phyloP scores from a whole-genome alignment of 1,140 invertebrate genomes.

The Mycetomoellerius zeteki region DNA sequence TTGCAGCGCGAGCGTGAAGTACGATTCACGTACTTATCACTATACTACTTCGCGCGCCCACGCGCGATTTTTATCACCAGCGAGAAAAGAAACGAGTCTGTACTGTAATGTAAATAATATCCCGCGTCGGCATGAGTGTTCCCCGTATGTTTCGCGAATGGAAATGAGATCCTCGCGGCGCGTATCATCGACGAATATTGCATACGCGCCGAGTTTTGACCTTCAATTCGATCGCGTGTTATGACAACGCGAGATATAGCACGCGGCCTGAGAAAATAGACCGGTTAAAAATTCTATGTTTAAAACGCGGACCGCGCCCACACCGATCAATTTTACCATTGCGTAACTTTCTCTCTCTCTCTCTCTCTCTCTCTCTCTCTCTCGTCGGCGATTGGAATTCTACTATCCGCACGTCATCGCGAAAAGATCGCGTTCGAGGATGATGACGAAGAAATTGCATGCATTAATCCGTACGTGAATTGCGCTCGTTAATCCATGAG shows the following conservation, averaged over 20 bases:
- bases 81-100: conserved; percentile 6
- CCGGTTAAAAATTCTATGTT: conserved; percentile 12
- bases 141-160: neutral
- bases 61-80: conserved; percentile 34
- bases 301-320: neutral
- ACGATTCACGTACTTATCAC: neutral
- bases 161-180: conserved; percentile 16
- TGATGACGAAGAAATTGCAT: too few species aligned
- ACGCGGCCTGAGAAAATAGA: conserved; percentile 11
- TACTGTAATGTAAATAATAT: conserved; percentile 44
- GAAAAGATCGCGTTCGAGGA: neutral
- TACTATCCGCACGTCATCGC: neutral
- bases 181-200: conserved; percentile 4
- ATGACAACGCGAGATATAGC: neutral
- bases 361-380: too few species aligned
- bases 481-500: neutral
- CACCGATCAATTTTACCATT: neutral
- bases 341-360: too few species aligned
- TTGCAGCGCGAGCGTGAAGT: conserved; percentile 15
- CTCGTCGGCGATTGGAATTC: neutral
- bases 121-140: neutral
- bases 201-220: neutral
- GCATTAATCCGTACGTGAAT: neutral
- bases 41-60: neutral
- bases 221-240: conserved; percentile 34